Conservation (phyloP, 2,797 vertebrate species). For the Sebastes iracundus region DNA sequence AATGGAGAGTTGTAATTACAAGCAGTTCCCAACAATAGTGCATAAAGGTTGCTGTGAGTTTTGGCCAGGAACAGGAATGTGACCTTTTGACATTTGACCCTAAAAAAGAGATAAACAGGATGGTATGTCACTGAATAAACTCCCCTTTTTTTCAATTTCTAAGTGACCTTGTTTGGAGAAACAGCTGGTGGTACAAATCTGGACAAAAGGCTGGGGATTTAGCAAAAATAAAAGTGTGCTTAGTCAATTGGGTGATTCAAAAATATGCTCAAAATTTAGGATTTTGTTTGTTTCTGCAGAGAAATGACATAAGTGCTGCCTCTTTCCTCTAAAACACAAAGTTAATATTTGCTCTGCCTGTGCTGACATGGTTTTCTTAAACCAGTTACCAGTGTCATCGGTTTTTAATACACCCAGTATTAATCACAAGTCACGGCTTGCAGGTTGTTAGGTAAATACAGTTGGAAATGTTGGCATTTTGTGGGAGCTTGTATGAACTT, state of each 20-base stretch:
- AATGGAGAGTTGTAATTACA: constrained; percentile 26
- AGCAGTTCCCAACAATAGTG: constrained; percentile 3
- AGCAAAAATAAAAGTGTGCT: background rate
- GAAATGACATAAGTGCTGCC: background rate
- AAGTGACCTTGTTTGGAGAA: background rate
- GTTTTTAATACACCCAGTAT: background rate
- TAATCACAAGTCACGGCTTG: constrained; percentile 36
- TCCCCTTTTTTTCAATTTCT: background rate
- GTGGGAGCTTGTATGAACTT: constrained; percentile 8
- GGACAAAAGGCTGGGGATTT: background rate
- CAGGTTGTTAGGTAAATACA: constrained; percentile 18
- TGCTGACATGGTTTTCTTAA: background rate
- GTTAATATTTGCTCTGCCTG: constrained; percentile 7
- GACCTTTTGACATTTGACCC: constrained; percentile 77
- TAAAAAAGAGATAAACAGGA: constrained; percentile 67
- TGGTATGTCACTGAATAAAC: constrained; percentile 50
- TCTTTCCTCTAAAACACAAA: background rate
- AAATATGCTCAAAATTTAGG: background rate
- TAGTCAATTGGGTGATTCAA: background rate
- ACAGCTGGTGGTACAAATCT: background rate
- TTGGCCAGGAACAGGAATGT: constrained; percentile 75
- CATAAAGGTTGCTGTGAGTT: constrained; percentile 53
- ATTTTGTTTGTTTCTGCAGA: background rate
- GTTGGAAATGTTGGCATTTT: constrained; percentile 1
- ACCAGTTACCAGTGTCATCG: background rate